Percentiles rank a stretch among this genome's conserved stretches.
Evolutionary conservation across 1,140 invertebrate genomes (phyloP).

Genomic region (Saccostrea glomerata): DNA sequence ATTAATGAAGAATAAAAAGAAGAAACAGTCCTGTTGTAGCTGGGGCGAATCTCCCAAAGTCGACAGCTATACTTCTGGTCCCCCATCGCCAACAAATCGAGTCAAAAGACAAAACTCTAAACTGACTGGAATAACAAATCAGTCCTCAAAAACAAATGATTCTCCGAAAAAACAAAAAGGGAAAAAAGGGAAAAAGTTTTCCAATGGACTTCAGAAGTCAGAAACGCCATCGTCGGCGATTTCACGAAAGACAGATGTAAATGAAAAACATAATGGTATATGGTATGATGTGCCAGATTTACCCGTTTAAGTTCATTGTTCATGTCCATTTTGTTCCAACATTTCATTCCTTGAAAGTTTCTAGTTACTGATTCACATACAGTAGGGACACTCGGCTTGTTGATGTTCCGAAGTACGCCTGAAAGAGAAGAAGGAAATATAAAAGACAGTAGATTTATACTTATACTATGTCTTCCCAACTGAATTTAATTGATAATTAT

Average conservation of each 20-base stretch:
- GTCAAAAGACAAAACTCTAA: not conserved
- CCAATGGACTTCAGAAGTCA: not conserved
- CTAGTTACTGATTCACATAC: too few relatives aligned
- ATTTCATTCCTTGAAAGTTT: not conserved
- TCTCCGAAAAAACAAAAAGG: constrained; percentile 20
- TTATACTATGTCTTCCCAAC: too few relatives aligned
- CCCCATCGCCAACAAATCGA: not conserved
- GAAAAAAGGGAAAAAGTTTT: not conserved
- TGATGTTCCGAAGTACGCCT: too few relatives aligned
- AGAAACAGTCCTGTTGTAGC: constrained; percentile 1
- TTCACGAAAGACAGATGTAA: not conserved
- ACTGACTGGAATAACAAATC: not conserved
- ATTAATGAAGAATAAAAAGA: constrained; percentile 14
- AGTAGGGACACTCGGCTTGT: too few relatives aligned
- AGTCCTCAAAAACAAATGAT: not conserved
- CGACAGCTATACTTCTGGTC: not conserved
- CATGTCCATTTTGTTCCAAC: not conserved
- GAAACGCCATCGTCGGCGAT: not conserved
- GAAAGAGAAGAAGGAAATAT: too few relatives aligned
- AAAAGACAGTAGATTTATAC: too few relatives aligned
- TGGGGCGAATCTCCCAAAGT: constrained; percentile 5
- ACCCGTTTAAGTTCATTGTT: not conserved
- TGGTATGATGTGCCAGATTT: constrained; percentile 16
- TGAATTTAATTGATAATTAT: too few relatives aligned
- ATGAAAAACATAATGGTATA: constrained; percentile 14